Evolutionary conservation across 2,797 vertebrate species (phyloP), one percentile per base, ranked within the genome.

Genomic region (Onychomys torridus): DNA sequence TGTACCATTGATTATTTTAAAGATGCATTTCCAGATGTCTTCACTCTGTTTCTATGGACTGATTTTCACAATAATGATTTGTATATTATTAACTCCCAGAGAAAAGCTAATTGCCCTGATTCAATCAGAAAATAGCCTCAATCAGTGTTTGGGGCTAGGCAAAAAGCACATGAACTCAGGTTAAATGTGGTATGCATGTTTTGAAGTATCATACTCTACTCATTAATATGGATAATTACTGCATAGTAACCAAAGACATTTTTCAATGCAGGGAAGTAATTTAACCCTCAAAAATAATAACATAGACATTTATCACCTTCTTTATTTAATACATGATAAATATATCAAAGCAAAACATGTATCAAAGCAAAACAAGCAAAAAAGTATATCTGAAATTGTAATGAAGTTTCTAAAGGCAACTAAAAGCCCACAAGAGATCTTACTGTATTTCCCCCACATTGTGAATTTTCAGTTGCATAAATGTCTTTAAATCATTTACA

Each of bases 401-500:
- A 76, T 49, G 75, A 73, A 12, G 2, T 71, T 96, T 95, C 32
- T 61, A 95, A 95, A n/a, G 12, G 2, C 19, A 88, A 88, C 17
- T 73, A 63, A 95, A 90, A 43, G 4, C 2, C 57, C 27, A n/a
- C 11, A 77, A 55, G 25, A 75, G 2, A 84, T 89, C 40, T 19
- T 34, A 87, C 6, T 67, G 2, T 55, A 88, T 81, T 95, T 97
- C 83, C 84, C 17, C 27, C 17, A 76, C 1, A 55, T 67, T 34
- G 21, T 78, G 89, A 5, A 89, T 90, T 93, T 89, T 93, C 78
- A 75, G 46, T 75, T 29, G 16, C 43, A 67, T 75, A 69, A 91
- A 67, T 75, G 10, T 93, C 67, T 88, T 78, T 95, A 84, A 77
- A 40, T 95, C 17, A 13, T n/a, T 65, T 93, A 76, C 57, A 84